Evolutionary conservation across 2,888 invertebrate genomes (phyloP), one percentile per base, ranked within the genome.

Genomic region (Xanthia togata): DNA sequence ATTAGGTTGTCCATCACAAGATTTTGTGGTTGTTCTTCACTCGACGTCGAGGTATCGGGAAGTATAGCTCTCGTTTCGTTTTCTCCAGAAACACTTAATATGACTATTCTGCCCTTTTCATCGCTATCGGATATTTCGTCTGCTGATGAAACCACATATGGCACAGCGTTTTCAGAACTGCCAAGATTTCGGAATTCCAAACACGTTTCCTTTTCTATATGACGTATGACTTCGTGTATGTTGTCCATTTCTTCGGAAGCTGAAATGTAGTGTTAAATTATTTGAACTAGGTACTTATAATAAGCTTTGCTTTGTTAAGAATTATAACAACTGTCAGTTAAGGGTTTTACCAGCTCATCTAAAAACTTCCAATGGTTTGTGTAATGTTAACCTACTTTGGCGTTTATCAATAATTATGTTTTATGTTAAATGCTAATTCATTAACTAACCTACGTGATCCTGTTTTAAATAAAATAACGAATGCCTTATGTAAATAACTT

Each of bases 151-250:
- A 0, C 4, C 0, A 20, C 4, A 1, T 55, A 8, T 26, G 5
- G 2, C 0, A 4, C 1, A 1, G 0, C 2, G 0, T 23, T 23
- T 26, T 11, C 11, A n/a, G 38, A 17, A 41, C 11, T 0, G 11
- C 88, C 74, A 31, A 91, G 67, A 44, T 95, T 92, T 75, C 86
- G 86, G 78, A 96, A 96, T 83, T 91, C 85, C 60, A 96, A 88
- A 76, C 96, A 96, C 0, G 96, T 96, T 82, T 96, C 96, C 75
- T 93, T 93, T 90, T 95, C 93, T 79, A 96, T 94, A 79, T 96
- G 96, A 47, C 87, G 82, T 20, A 96, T 91, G 0, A 96, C 96
- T 26, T 95, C 91, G 23, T 90, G 87, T 9, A 96, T 94, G 64
- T 96, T 96, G 85, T 94, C 94, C 79, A 83, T 91, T 90, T 96